phyloP scores from a whole-genome alignment of 2,113 vertebrate species.

The Stictonetta naevosa region DNA sequence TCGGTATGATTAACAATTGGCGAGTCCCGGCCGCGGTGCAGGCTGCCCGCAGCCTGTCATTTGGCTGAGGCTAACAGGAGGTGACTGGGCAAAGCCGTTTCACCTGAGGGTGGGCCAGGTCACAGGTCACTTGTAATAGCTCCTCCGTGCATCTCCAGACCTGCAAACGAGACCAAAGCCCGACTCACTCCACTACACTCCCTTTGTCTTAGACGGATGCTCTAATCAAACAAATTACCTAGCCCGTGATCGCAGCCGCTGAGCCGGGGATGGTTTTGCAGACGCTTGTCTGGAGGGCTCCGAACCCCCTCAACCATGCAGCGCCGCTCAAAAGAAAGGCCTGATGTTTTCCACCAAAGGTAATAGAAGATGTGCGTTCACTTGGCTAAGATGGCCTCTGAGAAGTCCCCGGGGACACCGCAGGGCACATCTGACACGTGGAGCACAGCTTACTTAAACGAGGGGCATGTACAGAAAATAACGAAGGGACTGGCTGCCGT shows the following conservation, averaged over 20 bases:
- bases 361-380: slow-evolving; percentile 46
- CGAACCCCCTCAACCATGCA: slow-evolving; percentile 47
- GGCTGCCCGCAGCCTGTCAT: slow-evolving; percentile 67
- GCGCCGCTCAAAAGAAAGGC: slow-evolving; percentile 25
- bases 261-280: slow-evolving; percentile 69
- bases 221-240: slow-evolving; percentile 77
- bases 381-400: slow-evolving; percentile 10
- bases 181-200: slow-evolving; percentile 77
- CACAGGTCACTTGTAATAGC: slow-evolving; percentile 85
- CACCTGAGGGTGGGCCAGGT: slow-evolving; percentile 83
- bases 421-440: not conserved
- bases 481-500: not conserved
- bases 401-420: not conserved
- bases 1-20: slow-evolving; percentile 68
- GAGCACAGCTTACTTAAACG: not conserved
- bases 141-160: slow-evolving; percentile 78
- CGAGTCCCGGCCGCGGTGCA: slow-evolving; percentile 11
- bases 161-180: slow-evolving; percentile 80
- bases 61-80: slow-evolving; percentile 79
- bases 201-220: slow-evolving; percentile 72
- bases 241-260: slow-evolving; percentile 63
- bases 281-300: slow-evolving; percentile 72
- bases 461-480: not conserved
- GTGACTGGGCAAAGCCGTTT: slow-evolving; percentile 81
- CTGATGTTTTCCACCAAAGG: slow-evolving; percentile 42